These are phyloP conservation scores for Danio albolineatus DNA, from an alignment of 2,797 vertebrate species.

Conservation along the genomic window DNA sequence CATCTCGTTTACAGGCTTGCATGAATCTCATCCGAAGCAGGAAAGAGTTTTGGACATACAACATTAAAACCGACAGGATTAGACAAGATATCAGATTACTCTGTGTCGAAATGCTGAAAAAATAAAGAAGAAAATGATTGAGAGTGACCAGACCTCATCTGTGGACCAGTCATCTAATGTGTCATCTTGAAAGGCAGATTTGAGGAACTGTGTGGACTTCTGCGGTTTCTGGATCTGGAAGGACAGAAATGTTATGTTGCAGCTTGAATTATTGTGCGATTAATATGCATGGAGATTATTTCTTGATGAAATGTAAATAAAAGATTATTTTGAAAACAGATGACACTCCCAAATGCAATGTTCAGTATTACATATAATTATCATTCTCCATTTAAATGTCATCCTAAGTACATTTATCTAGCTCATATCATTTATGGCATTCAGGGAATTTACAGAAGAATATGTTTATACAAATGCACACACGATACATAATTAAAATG, in stretches of 20 bases:
- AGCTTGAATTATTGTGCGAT: not conserved
- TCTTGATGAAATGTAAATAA: conserved; percentile 4
- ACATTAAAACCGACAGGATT: not conserved
- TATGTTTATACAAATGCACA: too few species aligned
- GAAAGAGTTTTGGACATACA: too few species aligned
- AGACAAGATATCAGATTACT: not conserved
- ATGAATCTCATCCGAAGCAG: not conserved
- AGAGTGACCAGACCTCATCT: not conserved
- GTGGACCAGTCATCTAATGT: not conserved
- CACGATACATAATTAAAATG: not conserved
- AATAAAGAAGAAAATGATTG: not conserved
- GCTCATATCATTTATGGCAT: not conserved
- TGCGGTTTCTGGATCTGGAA: not conserved
- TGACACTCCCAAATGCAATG: not conserved
- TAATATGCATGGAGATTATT: not conserved
- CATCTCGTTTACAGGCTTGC: not conserved
- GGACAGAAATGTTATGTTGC: not conserved
- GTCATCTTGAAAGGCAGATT: not conserved
- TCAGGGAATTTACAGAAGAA: not conserved
- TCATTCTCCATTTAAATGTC: not conserved
- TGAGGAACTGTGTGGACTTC: not conserved
- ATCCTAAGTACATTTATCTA: not conserved
- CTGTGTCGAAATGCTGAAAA: not conserved
- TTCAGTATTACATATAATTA: not conserved
- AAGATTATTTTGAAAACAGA: not conserved